Conservation (phyloP, 2,888 invertebrate species). For the Odontomyia ornata region DNA sequence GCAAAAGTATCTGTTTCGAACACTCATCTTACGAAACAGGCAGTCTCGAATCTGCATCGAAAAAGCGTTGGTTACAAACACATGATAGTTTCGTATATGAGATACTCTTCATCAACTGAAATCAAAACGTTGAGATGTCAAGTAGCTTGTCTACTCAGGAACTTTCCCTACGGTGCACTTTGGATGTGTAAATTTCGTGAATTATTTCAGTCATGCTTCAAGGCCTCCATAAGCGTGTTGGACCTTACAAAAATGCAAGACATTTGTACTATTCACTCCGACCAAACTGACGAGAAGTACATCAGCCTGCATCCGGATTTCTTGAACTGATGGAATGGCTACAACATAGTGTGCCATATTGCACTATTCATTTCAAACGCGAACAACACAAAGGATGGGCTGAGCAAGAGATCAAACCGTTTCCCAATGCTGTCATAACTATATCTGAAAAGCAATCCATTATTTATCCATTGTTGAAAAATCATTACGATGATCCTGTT, state of each 20-base stretch:
- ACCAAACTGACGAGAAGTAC: too few species aligned
- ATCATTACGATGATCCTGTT: too few species aligned
- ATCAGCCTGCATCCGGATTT: too few species aligned
- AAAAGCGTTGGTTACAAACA: conserved; percentile 82
- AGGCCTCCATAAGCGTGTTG: conserved; percentile 74
- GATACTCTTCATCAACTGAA: conserved; percentile 69
- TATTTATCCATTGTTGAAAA: too few species aligned
- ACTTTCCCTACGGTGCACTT: conserved; percentile 77
- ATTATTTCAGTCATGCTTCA: conserved; percentile 81
- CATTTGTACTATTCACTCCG: conserved; percentile 75
- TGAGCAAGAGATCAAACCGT: too few species aligned
- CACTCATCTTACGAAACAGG: conserved; percentile 69
- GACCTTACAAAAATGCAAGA: conserved; percentile 79
- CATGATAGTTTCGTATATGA: conserved; percentile 77
- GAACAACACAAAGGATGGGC: too few species aligned
- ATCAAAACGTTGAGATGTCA: too few species aligned
- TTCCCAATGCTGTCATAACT: conserved; percentile 67
- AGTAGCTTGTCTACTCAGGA: conserved; percentile 71
- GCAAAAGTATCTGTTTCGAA: too few species aligned
- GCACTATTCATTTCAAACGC: too few species aligned
- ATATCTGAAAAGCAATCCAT: conserved; percentile 61
- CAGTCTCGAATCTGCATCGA: conserved; percentile 82
- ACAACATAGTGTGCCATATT: too few species aligned
- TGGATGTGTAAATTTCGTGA: conserved; percentile 84
- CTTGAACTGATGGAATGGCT: too few species aligned